Conservation (phyloP, 1,140 invertebrate species). For the Hylaeus anthracinus region DNA sequence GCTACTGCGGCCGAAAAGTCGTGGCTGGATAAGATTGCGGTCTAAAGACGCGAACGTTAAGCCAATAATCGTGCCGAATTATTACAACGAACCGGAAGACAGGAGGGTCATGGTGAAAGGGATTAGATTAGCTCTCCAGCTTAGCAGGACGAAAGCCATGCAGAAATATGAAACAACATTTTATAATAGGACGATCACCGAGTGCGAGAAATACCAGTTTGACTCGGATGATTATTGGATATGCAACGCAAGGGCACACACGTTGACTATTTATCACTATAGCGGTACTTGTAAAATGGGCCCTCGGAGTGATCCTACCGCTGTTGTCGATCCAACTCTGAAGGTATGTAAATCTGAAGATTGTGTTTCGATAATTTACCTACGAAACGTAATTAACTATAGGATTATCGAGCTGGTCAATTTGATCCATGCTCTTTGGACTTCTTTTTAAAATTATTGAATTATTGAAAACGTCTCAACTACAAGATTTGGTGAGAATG, state of each 20-base stretch:
- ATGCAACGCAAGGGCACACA: constrained; percentile 86
- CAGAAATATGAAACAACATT: constrained; percentile 83
- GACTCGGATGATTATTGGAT: constrained; percentile 88
- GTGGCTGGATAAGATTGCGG: constrained; percentile 86
- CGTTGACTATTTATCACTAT: constrained; percentile 89
- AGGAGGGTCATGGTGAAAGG: constrained; percentile 84
- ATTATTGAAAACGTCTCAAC: too few relatives aligned
- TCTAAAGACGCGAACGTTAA: constrained; percentile 86
- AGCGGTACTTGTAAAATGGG: constrained; percentile 94
- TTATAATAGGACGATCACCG: constrained; percentile 83
- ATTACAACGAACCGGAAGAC: constrained; percentile 86
- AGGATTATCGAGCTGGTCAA: too few relatives aligned
- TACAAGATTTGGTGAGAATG: too few relatives aligned
- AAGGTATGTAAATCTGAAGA: constrained; percentile 61
- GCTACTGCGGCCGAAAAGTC: constrained; percentile 88
- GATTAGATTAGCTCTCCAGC: constrained; percentile 82
- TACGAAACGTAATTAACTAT: too few relatives aligned
- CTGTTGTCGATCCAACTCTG: constrained; percentile 87
- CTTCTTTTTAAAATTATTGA: too few relatives aligned
- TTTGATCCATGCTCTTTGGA: too few relatives aligned
- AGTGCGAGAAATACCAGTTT: constrained; percentile 84
- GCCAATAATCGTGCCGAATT: constrained; percentile 92
- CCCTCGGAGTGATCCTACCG: constrained; percentile 83
- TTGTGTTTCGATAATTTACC: too few relatives aligned
- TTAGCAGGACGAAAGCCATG: constrained; percentile 83